Evolutionary conservation across 1,140 invertebrate species (phyloP).

Genomic region (Gyrodactylus bullatarudis): DNA sequence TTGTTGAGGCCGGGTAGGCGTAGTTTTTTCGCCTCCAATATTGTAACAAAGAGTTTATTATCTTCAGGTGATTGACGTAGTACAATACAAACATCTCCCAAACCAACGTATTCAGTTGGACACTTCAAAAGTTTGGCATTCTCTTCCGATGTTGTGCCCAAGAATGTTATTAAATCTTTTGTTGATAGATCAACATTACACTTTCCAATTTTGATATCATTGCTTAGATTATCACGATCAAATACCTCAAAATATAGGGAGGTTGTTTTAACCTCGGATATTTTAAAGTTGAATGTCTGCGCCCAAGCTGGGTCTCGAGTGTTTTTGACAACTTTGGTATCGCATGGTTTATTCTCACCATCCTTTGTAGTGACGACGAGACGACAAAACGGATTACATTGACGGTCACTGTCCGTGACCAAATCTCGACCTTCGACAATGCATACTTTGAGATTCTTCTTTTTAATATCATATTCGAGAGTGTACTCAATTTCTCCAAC

Average conservation of each 20-base stretch:
- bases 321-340: not conserved
- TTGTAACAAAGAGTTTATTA: not conserved
- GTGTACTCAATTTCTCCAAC: not conserved
- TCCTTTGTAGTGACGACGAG: not conserved
- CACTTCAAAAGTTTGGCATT: not conserved
- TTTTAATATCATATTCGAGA: not conserved
- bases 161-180: not conserved
- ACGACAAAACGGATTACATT: not conserved
- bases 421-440: not conserved
- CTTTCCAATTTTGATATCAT: not conserved
- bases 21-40: not conserved
- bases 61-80: not conserved
- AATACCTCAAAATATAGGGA: not conserved
- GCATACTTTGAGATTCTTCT: not conserved
- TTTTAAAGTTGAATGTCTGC: not conserved
- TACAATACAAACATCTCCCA: conserved; percentile 2
- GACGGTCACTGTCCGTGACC: not conserved
- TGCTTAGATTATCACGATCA: not conserved
- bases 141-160: not conserved
- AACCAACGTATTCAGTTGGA: not conserved
- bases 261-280: not conserved
- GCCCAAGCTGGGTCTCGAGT: not conserved
- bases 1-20: not conserved
- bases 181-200: not conserved
- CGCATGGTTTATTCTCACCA: not conserved